Conservation (phyloP, 2,888 invertebrate genomes). For the Orthosia cruda region DNA sequence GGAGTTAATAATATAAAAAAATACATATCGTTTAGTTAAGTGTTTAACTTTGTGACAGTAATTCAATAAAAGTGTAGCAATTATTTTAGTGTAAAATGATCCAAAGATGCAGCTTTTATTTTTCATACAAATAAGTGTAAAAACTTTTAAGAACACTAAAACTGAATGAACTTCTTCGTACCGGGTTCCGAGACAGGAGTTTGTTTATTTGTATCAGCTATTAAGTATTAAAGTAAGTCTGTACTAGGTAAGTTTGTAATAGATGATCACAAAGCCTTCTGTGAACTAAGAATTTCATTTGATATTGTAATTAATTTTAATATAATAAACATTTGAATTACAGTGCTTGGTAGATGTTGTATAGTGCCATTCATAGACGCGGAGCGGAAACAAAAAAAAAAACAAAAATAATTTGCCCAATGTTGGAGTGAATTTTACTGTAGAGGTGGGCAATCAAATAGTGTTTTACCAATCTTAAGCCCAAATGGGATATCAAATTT, state of each 20-base stretch:
- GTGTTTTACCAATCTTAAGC: no score
- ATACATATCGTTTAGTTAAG: constrained; percentile 90
- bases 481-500: no score
- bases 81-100: constrained; percentile 76
- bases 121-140: constrained; percentile 86
- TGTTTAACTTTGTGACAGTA: constrained; percentile 85
- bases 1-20: constrained; percentile 78
- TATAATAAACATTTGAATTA: constrained; percentile 52
- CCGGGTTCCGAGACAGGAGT: constrained; percentile 19
- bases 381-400: constrained; percentile 6
- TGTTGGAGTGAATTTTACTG: no score
- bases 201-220: constrained; percentile 61
- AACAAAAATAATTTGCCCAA: constrained; percentile 11
- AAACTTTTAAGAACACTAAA: constrained; percentile 65
- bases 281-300: constrained; percentile 68
- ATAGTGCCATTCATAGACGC: constrained; percentile 61
- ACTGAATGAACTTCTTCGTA: constrained; percentile 56
- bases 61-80: constrained; percentile 84
- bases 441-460: no score
- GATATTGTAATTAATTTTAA: constrained; percentile 60
- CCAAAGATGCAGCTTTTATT: constrained; percentile 91
- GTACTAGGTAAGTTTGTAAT: constrained; percentile 73
- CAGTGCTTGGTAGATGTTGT: constrained; percentile 69
- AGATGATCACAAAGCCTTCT: constrained; percentile 77
- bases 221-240: constrained; percentile 77